Percentiles rank a stretch among this genome's conserved stretches.
Evolutionary conservation across 1,140 invertebrate species (phyloP).

Genomic region (Pseudomyrmex gracilis): DNA sequence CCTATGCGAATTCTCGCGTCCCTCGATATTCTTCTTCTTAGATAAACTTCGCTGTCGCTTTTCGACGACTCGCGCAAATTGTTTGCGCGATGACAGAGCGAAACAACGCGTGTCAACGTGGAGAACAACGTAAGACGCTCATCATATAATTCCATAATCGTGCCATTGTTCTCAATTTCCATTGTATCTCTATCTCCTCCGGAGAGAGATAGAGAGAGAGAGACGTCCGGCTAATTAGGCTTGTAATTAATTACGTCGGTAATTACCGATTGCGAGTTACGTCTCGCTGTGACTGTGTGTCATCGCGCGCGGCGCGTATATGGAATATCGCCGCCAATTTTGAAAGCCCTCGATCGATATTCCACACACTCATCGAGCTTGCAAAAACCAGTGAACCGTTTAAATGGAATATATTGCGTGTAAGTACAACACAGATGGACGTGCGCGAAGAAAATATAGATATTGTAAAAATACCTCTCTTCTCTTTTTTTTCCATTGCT

Average conservation of each 20-base stretch:
- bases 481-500: too few relatives aligned
- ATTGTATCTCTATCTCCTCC: conserved; percentile 46
- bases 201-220: conserved; percentile 32
- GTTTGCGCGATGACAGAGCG: conserved; percentile 26
- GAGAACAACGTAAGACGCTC: conserved; percentile 14
- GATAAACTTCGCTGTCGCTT: neutral
- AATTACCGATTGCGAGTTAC: conserved; percentile 34
- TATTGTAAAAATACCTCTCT: neutral
- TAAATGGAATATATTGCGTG: conserved; percentile 24
- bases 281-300: neutral
- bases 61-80: neutral
- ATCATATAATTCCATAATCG: conserved; percentile 46
- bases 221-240: conserved; percentile 40
- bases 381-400: neutral
- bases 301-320: too few relatives aligned
- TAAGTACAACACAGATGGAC: neutral
- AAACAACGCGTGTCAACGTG: neutral
- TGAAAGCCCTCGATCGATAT: neutral
- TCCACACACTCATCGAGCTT: neutral
- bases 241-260: conserved; percentile 50
- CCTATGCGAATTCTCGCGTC: neutral
- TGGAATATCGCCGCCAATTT: conserved; percentile 2
- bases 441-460: neutral
- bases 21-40: neutral
- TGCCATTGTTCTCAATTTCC: conserved; percentile 16